phyloP scores from a whole-genome alignment of 1,140 invertebrate species.

The Limonius californicus region DNA sequence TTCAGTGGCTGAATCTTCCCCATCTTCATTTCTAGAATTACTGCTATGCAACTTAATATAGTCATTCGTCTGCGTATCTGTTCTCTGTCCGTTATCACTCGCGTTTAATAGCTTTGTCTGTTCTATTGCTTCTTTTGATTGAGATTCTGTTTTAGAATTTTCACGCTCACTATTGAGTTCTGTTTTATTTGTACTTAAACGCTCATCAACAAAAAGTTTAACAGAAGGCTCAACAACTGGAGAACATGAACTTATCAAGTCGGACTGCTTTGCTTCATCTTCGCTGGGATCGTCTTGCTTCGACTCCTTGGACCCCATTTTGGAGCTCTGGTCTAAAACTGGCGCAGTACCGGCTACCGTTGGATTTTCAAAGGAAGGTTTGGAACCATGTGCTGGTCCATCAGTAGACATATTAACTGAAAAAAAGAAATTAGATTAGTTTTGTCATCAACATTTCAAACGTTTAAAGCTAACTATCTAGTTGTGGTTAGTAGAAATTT shows the following conservation, averaged over 20 bases:
- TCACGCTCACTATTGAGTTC: neutral
- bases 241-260: neutral
- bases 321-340: neutral
- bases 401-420: neutral
- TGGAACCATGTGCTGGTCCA: neutral
- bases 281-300: neutral
- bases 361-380: neutral
- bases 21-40: constrained; percentile 20
- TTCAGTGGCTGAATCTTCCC: constrained; percentile 46
- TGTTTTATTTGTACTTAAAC: constrained; percentile 5
- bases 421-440: neutral
- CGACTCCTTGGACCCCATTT: neutral
- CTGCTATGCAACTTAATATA: neutral
- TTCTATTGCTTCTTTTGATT: constrained; percentile 3
- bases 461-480: neutral
- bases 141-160: neutral
- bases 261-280: neutral
- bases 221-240: too few relatives aligned
- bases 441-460: neutral
- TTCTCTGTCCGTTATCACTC: too few relatives aligned
- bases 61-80: neutral
- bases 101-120: neutral
- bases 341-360: too few relatives aligned
- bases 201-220: neutral
- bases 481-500: too few relatives aligned